Evolutionary conservation across 1,140 invertebrate genomes (phyloP), one percentile per base, ranked within the genome.

Genomic region (Brachionus sp.): DNA sequence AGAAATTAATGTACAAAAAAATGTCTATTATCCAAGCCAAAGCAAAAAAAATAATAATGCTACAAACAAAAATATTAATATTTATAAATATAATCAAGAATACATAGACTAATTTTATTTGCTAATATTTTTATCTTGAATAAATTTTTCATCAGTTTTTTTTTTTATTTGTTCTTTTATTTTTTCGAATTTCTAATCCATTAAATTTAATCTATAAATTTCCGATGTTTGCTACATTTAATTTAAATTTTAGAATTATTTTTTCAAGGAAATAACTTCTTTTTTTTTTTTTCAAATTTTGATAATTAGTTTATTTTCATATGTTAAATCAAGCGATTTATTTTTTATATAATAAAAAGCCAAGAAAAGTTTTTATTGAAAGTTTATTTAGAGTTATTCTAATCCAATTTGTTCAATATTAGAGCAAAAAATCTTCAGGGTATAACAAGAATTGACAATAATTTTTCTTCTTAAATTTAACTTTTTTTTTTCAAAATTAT

Each of bases 31-130:
- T 37, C 64, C 64, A 66, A 33, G 10, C 29, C 13, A 37, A 35
- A 23, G 6, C 23, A 78, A 2, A 39, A 73, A 53, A 33, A 78
- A 62, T 29, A 42, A 10, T 4, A 35, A 23, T 62, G 10, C n/a
- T 19, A 23, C 5, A 25, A 62, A 57, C 35, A 80, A 80, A 25
- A 80, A 66, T 35, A 80, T 80, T 35, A 80, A 80, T 66, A 80
- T 80, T 37, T 80, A 80, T 44, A 80, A 80, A 80, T 80, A 80
- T 35, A 80, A 80, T 62, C 77, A 42, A 16, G 77, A 80, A 12
- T 50, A 62, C 12, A 39, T 80, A 23, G 77, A 80, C 3, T 80
- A 23, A 62, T 37, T 62, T 78, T 78, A 35, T 78, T 50, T 57
- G 42, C 19, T 19, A 29, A 50, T 50, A 53, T 53, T 62, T 53